phyloP scores from a whole-genome alignment of 2,888 invertebrate genomes.

The Bhutanitis thaidina region DNA sequence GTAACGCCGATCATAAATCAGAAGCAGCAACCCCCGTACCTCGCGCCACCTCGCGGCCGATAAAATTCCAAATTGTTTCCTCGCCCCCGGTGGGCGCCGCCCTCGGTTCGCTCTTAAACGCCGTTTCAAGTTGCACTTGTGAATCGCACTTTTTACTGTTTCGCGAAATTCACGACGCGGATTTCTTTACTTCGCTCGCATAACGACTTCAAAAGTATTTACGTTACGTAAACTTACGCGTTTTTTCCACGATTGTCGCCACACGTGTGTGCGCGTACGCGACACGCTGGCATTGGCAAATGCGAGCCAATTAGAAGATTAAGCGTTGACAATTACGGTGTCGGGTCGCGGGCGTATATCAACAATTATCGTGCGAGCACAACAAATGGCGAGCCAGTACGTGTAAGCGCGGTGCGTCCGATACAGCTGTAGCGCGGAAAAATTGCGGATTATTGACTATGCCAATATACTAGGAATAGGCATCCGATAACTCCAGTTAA shows the following conservation, averaged over 20 bases:
- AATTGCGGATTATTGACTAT: slow-evolving; percentile 12
- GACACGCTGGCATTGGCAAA: slow-evolving; percentile 75
- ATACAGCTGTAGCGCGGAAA: slow-evolving; percentile 19
- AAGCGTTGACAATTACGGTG: slow-evolving; percentile 79
- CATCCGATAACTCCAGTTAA: not conserved
- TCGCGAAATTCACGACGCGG: slow-evolving; percentile 73
- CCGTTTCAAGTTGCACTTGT: slow-evolving; percentile 79
- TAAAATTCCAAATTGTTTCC: slow-evolving; percentile 79
- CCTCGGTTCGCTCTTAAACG: slow-evolving; percentile 78
- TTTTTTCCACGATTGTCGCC: slow-evolving; percentile 52
- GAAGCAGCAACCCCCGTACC: slow-evolving; percentile 51
- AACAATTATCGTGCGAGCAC: slow-evolving; percentile 78
- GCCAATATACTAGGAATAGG: slow-evolving; percentile 5
- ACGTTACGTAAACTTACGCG: slow-evolving; percentile 18
- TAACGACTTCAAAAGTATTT: slow-evolving; percentile 48
- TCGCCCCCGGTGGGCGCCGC: slow-evolving; percentile 76
- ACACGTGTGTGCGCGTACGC: slow-evolving; percentile 42
- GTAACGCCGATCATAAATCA: slow-evolving; percentile 75
- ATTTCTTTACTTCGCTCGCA: slow-evolving; percentile 31
- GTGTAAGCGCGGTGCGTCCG: slow-evolving; percentile 52
- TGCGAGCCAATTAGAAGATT: slow-evolving; percentile 80
- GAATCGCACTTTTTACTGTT: slow-evolving; percentile 77
- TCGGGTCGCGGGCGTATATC: slow-evolving; percentile 78
- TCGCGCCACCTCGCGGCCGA: slow-evolving; percentile 52
- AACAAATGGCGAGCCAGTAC: slow-evolving; percentile 70